Base-by-base conservation (phyloP, 2,113 vertebrate species). In the Saimiri boliviensis region DNA sequence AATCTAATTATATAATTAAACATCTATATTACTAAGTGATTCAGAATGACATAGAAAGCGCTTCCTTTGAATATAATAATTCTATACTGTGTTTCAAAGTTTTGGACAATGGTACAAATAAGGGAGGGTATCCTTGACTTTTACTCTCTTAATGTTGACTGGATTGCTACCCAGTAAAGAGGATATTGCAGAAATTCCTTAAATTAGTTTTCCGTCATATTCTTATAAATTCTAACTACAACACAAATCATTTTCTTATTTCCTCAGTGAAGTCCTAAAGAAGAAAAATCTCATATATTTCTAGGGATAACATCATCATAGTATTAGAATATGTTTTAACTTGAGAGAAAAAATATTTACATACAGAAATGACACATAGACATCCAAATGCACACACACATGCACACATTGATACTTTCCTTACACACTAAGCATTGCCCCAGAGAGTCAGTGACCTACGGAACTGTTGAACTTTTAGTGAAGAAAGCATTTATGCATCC, bases 1-100 rank as follows among this genome's bases (percentile, higher is more conserved):
- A 98, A 93, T 93, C 92, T 97, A 97, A 98, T 98, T 96, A 93
- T 35, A 74, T 98, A 97, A 98, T 98, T 97, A 98, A 97, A 87
- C 83, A 95, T 97, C 87, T 97, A 37, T 86, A 88, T 98, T 98
- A 96, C 94, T 98, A 97, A 97, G 90, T 97, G 81, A 97, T 97
- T 91, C 93, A 42, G 37, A 70, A 84, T 94, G 97, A 94, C 97
- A 98, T 60, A 98, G 77, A 32, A 96, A 97, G 93, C 42, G 25
- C 37, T 92, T 97, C 94, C 13, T 94, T 97, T 96, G 92, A 97
- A 97, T 97, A 95, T 92, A 3, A 0, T 84, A 77, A 86, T 56
- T 97, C 83, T 82, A 30, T 47, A 47, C 94, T 95, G 84, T 56
- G 73, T 91, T 77, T 97, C 35, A 30, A 96, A 85, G 49, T 95